Evolutionary conservation across 2,888 invertebrate species (phyloP), one percentile per base, ranked within the genome.

Genomic region (Mesorhabditis spiculigera): DNA sequence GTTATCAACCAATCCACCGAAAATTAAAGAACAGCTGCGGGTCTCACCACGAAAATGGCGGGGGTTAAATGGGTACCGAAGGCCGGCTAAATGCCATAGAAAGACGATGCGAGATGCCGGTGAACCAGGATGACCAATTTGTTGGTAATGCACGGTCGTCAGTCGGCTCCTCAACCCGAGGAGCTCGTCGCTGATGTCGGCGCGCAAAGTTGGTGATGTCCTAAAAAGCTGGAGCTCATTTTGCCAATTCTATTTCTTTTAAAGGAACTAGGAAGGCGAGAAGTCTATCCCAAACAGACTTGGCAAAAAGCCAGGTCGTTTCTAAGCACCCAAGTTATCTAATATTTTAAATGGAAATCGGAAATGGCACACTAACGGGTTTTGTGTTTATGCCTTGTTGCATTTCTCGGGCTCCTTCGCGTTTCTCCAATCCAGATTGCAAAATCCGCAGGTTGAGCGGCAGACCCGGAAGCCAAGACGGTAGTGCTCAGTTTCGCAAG

Each of bases 401-500:
- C 78, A 78, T 71, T 78, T 78, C 28, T 72, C 63, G 4, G 74
- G 67, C 66, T 78, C 78, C 41, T 76, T 76, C 4, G 78, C 76
- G 63, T 75, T 73, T 16, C 62, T 67, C 78, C 78, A 78, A 61
- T 78, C 78, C 3, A 78, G 63, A 67, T 66, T 66, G 50, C 78
- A 78, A 58, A 78, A 78, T 62, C 78, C 78, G 68, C 78, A 78
- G 4, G 78, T 78, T 1, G 74, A 58, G 42, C 78, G 71, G 64
- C 78, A 78, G 5, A 78, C 78, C 45, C 78, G 71, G 74, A 78
- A 78, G 1, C 75, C 78, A n/a, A 78, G 68, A 62, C 78, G 71
- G 68, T 72, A 77, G 43, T 78, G 77, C 45, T 75, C 74, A 5
- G 78, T 73, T 69, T 75, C 73, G 66, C 78, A 78, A 0, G 78